Evolutionary conservation across 2,113 vertebrate genomes (phyloP).

Genomic region (Aptenodytes patagonicus): DNA sequence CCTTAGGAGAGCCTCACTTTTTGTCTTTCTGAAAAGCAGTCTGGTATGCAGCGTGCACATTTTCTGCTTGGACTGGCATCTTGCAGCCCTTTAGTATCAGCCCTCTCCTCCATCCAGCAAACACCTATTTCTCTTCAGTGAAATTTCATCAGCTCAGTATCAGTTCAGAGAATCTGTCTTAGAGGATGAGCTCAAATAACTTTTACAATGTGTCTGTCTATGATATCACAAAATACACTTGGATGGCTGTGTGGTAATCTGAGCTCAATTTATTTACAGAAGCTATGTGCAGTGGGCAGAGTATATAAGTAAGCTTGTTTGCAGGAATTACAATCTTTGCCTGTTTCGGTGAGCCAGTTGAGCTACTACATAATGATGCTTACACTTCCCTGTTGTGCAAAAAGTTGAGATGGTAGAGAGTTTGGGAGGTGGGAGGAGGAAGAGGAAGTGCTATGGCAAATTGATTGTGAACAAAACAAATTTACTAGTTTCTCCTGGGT

Average conservation of each 20-base stretch:
- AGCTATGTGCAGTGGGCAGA: not conserved
- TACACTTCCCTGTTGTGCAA: slow-evolving; percentile 35
- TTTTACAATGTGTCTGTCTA: not conserved
- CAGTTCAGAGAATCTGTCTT: not conserved
- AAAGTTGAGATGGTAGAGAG: not conserved
- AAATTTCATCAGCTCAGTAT: not conserved
- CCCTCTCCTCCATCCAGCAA: not conserved
- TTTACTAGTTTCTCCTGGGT: slow-evolving; percentile 51
- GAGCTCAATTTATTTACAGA: not conserved
- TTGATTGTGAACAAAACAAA: slow-evolving; percentile 60
- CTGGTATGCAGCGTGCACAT: not conserved
- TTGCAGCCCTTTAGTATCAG: not conserved
- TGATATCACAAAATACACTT: not conserved
- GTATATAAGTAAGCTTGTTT: not conserved
- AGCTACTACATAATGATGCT: slow-evolving; percentile 22
- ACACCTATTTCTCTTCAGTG: not conserved
- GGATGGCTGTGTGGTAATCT: not conserved
- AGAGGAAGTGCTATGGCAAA: slow-evolving; percentile 46
- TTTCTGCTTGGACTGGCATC: not conserved
- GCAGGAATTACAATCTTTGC: slow-evolving; percentile 15
- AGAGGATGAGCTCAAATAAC: not conserved
- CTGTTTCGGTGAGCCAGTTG: slow-evolving; percentile 9
- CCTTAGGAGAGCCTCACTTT: not conserved
- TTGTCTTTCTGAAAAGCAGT: not conserved
- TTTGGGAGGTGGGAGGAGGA: not conserved